Evolutionary conservation across 1,140 invertebrate genomes (phyloP).

Genomic region (Trinorchestia longiramus): DNA sequence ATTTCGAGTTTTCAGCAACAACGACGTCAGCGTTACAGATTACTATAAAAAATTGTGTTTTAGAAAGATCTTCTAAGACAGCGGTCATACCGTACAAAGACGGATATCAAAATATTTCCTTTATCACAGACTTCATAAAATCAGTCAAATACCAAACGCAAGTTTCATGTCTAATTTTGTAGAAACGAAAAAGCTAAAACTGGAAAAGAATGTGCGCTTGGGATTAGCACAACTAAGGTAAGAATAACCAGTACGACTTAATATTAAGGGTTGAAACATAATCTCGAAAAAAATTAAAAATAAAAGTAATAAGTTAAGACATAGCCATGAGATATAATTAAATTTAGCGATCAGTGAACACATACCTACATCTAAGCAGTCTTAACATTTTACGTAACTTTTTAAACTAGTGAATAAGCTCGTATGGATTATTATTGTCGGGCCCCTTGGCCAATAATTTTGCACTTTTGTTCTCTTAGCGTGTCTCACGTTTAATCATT

Average conservation of each 20-base stretch:
- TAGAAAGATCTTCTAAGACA: background rate
- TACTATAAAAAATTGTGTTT: background rate
- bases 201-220: background rate
- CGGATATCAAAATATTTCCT: background rate
- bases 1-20: background rate
- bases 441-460: background rate
- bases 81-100: background rate
- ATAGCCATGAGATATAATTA: background rate
- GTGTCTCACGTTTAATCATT: background rate
- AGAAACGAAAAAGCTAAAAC: background rate
- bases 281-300: constrained; percentile 10
- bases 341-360: constrained; percentile 14
- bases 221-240: background rate
- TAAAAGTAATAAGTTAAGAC: constrained; percentile 27
- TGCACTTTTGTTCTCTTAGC: background rate
- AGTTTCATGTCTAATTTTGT: background rate
- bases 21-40: background rate
- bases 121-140: constrained; percentile 31
- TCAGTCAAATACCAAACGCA: constrained; percentile 15
- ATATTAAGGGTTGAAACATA: background rate
- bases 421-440: background rate
- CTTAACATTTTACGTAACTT: constrained; percentile 6
- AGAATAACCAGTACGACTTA: background rate
- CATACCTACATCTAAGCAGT: background rate
- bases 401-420: background rate